Evolutionary conservation across 2,888 invertebrate genomes (phyloP), one percentile per base, ranked within the genome.

Genomic region (Nudaria mundana): DNA sequence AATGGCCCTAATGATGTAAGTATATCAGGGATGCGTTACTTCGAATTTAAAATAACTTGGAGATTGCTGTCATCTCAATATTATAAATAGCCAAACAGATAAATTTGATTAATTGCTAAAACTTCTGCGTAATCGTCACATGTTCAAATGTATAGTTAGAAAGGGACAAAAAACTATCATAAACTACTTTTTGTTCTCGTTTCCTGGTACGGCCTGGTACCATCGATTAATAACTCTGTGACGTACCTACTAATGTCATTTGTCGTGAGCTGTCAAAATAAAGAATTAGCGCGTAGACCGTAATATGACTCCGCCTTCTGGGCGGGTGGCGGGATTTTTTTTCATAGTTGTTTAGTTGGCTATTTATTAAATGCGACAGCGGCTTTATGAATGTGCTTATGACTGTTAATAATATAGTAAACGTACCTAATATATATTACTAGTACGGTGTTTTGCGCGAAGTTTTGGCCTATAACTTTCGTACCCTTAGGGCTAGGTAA

Each of bases 181-280:
- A 65, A 56, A 59, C 53, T 55, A 63, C 68, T 66, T 70, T 63
- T 64, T 64, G 42, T 55, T 46, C 43, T 40, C 22, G 30, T 56
- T 81, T 81, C 80, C 78, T 71, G 71, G 76, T 76, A 76, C 42
- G 20, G 57, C 80, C 78, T 71, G 71, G 76, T 76, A 76, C 42
- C 20, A 58, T 56, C 68, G 66, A 81, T 81, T 78, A 72, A 78
- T 75, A 71, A 72, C 55, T 39, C 38, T 47, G 46, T 49, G 51
- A 73, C 71, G 68, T 78, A 71, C 71, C 67, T 78, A 71, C 71
- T 73, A 66, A 52, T 56, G 68, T 63, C 77, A 85, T 86, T 86
- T 86, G 88, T 87, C 88, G 77, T 50, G 63, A 51, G 67, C 71
- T 86, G 87, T 87, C 87, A 87, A 79, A 87, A 87, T 81, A 87